Evolutionary conservation across 2,113 vertebrate genomes (phyloP).

Genomic region (Phyllostomus hastatus): DNA sequence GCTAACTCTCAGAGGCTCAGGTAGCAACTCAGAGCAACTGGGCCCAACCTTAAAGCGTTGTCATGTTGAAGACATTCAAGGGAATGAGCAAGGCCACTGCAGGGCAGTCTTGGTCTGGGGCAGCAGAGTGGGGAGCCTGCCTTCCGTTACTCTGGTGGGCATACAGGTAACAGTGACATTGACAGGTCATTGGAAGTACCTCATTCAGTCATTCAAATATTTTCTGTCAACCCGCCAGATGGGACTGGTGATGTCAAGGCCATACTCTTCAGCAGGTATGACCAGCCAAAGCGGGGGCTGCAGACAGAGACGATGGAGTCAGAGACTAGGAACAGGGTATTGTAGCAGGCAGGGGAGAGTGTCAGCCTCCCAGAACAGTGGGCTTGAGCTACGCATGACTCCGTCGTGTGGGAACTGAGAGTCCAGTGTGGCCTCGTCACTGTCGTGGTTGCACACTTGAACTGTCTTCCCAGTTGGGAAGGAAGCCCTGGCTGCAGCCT

Average conservation of each 20-base stretch:
- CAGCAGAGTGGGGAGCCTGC: too few species aligned
- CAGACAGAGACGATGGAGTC: not conserved
- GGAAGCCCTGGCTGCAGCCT: not conserved
- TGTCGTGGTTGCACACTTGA: too few species aligned
- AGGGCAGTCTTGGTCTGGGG: not conserved
- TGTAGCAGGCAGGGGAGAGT: too few species aligned
- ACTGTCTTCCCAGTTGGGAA: not conserved
- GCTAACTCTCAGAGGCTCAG: not conserved
- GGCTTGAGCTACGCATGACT: not conserved
- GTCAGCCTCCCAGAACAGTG: not conserved
- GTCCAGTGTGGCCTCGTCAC: not conserved
- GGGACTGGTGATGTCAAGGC: not conserved
- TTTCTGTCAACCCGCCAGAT: not conserved
- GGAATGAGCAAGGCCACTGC: not conserved
- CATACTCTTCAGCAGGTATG: too few species aligned
- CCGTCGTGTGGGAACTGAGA: fast-evolving
- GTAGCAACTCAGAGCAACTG: not conserved
- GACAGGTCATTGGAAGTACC: not conserved
- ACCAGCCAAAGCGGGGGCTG: not conserved
- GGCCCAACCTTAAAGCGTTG: not conserved
- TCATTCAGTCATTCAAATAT: not conserved
- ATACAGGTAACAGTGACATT: not conserved
- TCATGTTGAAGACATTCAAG: not conserved
- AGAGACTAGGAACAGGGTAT: not conserved
- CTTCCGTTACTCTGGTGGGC: not conserved